Percentiles rank a stretch among this genome's conserved stretches.
These are phyloP conservation scores for Adelosebastes latens DNA, from an alignment of 2,797 vertebrate genomes.

Conservation along the genomic window DNA sequence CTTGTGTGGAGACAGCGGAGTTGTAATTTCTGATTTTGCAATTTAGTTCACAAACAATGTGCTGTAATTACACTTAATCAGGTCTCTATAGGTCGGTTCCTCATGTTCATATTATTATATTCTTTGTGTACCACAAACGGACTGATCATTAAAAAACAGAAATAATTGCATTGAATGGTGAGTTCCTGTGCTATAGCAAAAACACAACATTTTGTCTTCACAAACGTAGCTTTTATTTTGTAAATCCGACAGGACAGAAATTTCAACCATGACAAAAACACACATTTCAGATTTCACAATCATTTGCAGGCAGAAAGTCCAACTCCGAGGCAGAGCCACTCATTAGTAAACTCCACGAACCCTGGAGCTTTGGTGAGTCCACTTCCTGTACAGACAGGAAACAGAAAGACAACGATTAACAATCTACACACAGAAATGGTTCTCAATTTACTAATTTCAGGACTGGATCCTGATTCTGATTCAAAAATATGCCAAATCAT, in stretches of 20 bases:
- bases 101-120: not conserved
- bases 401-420: not conserved
- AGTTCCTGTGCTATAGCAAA: not conserved
- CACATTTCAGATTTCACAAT: not conserved
- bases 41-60: not conserved
- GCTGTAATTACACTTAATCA: not conserved
- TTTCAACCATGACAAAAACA: not conserved
- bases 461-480: not conserved
- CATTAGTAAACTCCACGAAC: slow-evolving; percentile 69
- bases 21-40: not conserved
- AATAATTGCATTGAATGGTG: not conserved
- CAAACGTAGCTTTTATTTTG: slow-evolving; percentile 1
- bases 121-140: not conserved
- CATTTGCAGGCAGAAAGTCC: slow-evolving; percentile 57
- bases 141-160: not conserved
- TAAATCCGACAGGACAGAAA: not conserved
- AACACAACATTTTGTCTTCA: not conserved
- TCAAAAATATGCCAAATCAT: not conserved
- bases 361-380: slow-evolving; percentile 68
- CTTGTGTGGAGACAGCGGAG: not conserved
- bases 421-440: not conserved
- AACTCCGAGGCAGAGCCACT: slow-evolving; percentile 70
- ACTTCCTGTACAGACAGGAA: slow-evolving; percentile 54
- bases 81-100: not conserved
- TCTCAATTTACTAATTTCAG: not conserved